Percentiles rank a stretch among this genome's conserved stretches.
Evolutionary conservation across 1,140 invertebrate species (phyloP).

Genomic region (Phymorhynchus buccinoides): DNA sequence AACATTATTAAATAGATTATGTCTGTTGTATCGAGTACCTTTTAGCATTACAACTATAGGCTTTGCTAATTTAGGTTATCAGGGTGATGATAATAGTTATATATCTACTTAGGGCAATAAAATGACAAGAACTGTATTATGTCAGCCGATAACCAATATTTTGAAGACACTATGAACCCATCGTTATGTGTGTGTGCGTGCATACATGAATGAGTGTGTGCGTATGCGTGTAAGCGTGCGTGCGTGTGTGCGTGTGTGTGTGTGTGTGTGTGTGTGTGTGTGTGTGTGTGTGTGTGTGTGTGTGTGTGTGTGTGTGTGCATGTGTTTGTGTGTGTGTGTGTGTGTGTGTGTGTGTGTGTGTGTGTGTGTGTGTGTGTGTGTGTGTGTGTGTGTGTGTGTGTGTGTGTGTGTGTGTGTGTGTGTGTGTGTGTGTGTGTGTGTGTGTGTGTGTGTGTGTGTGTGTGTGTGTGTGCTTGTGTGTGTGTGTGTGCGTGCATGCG

Average conservation of each 20-base stretch:
- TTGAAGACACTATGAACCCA: no score
- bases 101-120: no score
- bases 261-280: slow-evolving; percentile 8
- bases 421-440: slow-evolving; percentile 12
- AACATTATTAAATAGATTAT: no score
- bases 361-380: slow-evolving; percentile 9
- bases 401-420: slow-evolving; percentile 12
- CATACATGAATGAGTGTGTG: not conserved
- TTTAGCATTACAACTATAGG: no score
- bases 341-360: not conserved
- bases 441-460: not conserved
- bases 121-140: no score
- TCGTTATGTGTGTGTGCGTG: not conserved
- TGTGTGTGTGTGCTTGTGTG: slow-evolving; percentile 6
- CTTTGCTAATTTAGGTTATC: no score
- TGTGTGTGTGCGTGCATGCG: slow-evolving; percentile 2
- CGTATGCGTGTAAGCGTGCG: not conserved
- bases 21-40: no score
- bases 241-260: slow-evolving; percentile 1
- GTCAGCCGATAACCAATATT: no score
- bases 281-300: not conserved
- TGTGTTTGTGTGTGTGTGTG: not conserved
- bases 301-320: no score
- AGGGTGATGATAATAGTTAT: no score
- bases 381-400: slow-evolving; percentile 16